These are phyloP conservation scores for Macquaria australasica DNA, from an alignment of 2,113 vertebrate genomes.

Conservation along the genomic window DNA sequence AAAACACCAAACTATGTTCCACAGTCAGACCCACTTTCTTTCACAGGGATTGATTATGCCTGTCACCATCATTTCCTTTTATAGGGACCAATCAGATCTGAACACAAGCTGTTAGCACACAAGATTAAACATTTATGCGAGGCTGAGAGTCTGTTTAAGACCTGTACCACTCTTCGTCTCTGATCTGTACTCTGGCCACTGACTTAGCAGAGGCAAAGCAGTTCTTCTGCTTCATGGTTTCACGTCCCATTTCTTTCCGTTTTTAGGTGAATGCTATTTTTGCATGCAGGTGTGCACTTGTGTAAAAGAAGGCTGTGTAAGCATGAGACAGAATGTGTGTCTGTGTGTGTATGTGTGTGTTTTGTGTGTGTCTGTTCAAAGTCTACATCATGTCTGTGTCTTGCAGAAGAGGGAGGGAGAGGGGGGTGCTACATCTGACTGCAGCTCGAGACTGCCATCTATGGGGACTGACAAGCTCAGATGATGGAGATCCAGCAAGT, in stretches of 20 bases:
- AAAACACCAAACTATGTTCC: conserved; percentile 22
- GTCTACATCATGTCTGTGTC: conserved; percentile 51
- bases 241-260: conserved; percentile 56
- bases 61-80: conserved; percentile 27
- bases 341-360: conserved; percentile 37
- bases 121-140: conserved; percentile 73
- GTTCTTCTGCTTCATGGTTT: conserved; percentile 46
- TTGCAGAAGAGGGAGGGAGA: not conserved
- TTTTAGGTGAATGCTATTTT: conserved; percentile 71
- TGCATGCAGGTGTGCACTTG: conserved; percentile 64
- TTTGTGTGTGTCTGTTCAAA: conserved; percentile 9
- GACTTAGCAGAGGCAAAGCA: conserved; percentile 30
- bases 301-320: conserved; percentile 49
- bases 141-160: conserved; percentile 48
- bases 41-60: conserved; percentile 30
- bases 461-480: conserved; percentile 58
- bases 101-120: conserved; percentile 54
- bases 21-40: conserved; percentile 8
- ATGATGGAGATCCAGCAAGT: conserved; percentile 29
- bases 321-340: conserved; percentile 34
- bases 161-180: conserved; percentile 32
- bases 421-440: conserved; percentile 8
- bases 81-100: conserved; percentile 33
- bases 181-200: conserved; percentile 29
- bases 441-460: conserved; percentile 77